These are phyloP conservation scores for Drosophila nigromelanica DNA, from an alignment of 1,140 invertebrate species.

Conservation along the genomic window DNA sequence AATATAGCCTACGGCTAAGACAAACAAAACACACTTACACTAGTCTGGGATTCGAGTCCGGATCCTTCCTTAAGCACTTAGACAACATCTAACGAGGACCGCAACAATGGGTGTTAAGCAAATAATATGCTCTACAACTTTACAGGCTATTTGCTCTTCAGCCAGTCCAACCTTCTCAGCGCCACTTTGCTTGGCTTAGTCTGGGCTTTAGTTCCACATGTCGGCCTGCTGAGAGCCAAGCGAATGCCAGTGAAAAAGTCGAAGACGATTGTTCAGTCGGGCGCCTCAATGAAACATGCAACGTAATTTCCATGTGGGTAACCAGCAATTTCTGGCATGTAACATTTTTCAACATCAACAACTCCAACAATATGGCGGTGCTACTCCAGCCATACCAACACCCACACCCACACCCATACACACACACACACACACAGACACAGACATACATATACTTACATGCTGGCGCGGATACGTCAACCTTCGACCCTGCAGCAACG, in stretches of 20 bases:
- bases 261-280: constrained; percentile 14
- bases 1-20: no score
- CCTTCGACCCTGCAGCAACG: constrained; percentile 1
- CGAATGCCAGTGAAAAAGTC: constrained; percentile 13
- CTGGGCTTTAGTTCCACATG: neutral
- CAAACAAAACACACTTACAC: no score
- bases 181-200: neutral
- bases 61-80: no score
- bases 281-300: constrained; percentile 71
- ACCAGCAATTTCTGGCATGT: constrained; percentile 83
- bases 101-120: neutral
- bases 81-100: no score
- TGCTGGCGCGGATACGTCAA: constrained; percentile 18
- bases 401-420: constrained; percentile 32
- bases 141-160: neutral
- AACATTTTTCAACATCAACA: constrained; percentile 83
- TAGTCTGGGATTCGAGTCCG: no score
- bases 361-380: constrained; percentile 77
- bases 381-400: constrained; percentile 24
- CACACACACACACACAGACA: constrained; percentile 9
- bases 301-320: constrained; percentile 82
- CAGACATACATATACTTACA: constrained; percentile 6
- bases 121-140: neutral
- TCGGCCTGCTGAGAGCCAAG: neutral
- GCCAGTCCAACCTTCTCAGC: neutral